These are phyloP conservation scores for Neopipo cinnamomea DNA, from an alignment of 2,113 vertebrate genomes.

Conservation along the genomic window DNA sequence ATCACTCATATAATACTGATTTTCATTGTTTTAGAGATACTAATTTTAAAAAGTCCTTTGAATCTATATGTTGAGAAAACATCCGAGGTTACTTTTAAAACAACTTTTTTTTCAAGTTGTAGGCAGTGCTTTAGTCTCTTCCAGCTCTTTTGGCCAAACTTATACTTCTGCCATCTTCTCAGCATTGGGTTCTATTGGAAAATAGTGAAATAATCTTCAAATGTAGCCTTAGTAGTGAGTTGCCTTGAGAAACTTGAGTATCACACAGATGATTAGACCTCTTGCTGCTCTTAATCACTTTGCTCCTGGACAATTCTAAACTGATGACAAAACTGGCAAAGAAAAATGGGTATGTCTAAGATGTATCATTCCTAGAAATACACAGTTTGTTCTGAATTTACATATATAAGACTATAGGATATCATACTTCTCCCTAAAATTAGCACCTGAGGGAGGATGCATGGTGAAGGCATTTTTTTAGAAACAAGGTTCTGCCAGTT, in stretches of 20 bases:
- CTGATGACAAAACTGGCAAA: neutral
- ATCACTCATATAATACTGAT: slow-evolving; percentile 4
- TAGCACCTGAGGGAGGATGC: neutral
- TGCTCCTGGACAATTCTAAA: neutral
- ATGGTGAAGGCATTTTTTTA: neutral
- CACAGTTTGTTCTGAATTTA: neutral
- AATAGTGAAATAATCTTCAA: neutral
- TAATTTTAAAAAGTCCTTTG: neutral
- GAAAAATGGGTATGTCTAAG: neutral
- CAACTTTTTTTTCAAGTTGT: neutral
- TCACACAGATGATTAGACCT: neutral
- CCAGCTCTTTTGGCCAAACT: neutral
- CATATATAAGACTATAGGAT: neutral
- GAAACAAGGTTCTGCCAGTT: neutral
- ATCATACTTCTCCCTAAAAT: neutral
- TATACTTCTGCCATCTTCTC: neutral
- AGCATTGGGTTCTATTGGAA: neutral
- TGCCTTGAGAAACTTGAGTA: neutral
- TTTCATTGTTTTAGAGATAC: neutral
- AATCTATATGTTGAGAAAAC: neutral
- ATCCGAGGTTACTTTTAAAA: neutral
- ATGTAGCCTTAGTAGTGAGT: neutral
- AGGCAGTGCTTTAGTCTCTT: neutral
- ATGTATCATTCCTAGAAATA: neutral
- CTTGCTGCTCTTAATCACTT: neutral